Evolutionary conservation across 1,140 invertebrate species (phyloP).

Genomic region (Helicorthomorpha holstii): DNA sequence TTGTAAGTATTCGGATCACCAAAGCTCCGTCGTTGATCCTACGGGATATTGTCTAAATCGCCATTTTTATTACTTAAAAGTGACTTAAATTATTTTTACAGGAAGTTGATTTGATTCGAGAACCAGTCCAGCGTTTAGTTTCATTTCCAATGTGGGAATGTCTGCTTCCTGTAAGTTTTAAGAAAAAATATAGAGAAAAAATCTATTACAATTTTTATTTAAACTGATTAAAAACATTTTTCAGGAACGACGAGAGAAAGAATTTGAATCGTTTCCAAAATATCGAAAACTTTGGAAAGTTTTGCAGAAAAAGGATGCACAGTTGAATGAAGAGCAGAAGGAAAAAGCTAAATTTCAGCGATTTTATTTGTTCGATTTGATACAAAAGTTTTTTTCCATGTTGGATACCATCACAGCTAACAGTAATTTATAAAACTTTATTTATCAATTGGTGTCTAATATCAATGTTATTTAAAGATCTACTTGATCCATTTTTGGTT

Average conservation of each 20-base stretch:
- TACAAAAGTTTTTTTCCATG: conserved; percentile 76
- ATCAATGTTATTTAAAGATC: not conserved
- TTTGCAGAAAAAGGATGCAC: conserved; percentile 63
- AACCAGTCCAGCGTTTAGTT: conserved; percentile 79
- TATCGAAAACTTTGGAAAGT: conserved; percentile 84
- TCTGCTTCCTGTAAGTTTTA: conserved; percentile 49
- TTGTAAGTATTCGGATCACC: conserved; percentile 22
- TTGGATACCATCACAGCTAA: conserved; percentile 53
- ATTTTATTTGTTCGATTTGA: conserved; percentile 67
- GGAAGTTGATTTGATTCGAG: conserved; percentile 81
- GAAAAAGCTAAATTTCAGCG: conserved; percentile 70
- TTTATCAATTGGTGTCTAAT: conserved; percentile 1
- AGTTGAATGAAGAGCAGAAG: conserved; percentile 43
- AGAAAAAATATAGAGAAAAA: too few species aligned
- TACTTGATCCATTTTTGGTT: conserved; percentile 21
- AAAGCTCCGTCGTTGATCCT: not conserved
- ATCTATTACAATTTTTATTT: not conserved
- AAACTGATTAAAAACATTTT: conserved; percentile 11
- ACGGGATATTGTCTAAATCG: not conserved
- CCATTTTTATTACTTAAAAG: not conserved
- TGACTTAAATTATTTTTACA: conserved; percentile 24
- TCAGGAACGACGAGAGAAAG: conserved; percentile 53
- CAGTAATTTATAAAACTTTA: conserved; percentile 26
- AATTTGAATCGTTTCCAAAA: conserved; percentile 71
- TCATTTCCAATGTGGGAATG: conserved; percentile 89